These are phyloP conservation scores for Chironomus striatipennis DNA, from an alignment of 1,140 invertebrate genomes.

Conservation along the genomic window DNA sequence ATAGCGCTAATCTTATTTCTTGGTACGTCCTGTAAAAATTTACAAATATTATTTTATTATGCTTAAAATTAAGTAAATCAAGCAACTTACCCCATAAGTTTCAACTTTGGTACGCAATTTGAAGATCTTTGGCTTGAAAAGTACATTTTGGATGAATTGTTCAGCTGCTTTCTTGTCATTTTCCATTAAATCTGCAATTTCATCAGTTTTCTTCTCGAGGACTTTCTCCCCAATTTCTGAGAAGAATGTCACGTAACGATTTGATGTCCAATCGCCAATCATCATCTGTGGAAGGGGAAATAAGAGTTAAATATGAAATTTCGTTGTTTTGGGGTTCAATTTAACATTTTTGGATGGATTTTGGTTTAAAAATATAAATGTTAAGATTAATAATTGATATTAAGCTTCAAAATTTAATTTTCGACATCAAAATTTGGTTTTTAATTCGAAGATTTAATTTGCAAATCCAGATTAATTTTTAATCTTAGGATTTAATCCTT, in stretches of 20 bases:
- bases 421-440: too few species aligned
- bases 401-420: too few species aligned
- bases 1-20: not conserved
- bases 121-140: conserved; percentile 73
- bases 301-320: too few species aligned
- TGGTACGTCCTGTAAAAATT: not conserved
- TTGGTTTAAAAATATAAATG: too few species aligned
- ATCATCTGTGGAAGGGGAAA: conserved; percentile 49
- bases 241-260: conserved; percentile 84
- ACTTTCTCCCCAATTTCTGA: conserved; percentile 77
- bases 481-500: too few species aligned
- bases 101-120: conserved; percentile 81
- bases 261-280: conserved; percentile 70
- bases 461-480: too few species aligned
- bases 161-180: conserved; percentile 50
- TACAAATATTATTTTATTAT: too few species aligned
- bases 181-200: conserved; percentile 62
- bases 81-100: conserved; percentile 69
- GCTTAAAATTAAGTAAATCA: not conserved
- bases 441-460: too few species aligned
- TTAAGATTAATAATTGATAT: too few species aligned
- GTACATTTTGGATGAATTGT: conserved; percentile 58
- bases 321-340: too few species aligned
- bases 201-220: conserved; percentile 64
- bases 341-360: too few species aligned